Base-by-base conservation (phyloP, 92 coral and sea anemone genomes). In the Epizoanthus rinbou region DNA sequence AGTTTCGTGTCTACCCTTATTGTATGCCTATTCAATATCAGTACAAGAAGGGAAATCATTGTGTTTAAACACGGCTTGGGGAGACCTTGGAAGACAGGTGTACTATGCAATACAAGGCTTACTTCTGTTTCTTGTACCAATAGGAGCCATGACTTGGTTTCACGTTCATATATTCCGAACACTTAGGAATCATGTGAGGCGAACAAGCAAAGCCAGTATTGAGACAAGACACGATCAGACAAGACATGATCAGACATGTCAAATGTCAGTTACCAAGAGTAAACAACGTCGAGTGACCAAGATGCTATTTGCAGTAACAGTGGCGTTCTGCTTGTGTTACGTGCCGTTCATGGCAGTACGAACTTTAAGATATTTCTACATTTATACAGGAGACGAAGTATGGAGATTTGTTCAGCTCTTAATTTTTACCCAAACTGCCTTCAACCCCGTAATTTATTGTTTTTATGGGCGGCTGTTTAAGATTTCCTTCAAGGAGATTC, bases 61-160 rank as follows among this genome's bases (percentile, higher is more conserved):
- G 45, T 95, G 98, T 66, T 89, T 89, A 53, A 95, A 95, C 83
- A 85, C 80, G 19, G 75, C 88, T 53, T 93, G 94, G 91, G 91
- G 93, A 24, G 94, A 89, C 69, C 21, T 41, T 4, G 92, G 93
- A 6, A 86, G 98, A 45, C 98, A 93, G 75, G 85, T 88, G 11
- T 95, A 95, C 71, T 95, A 95, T 71, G 82, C 95, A 4, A 35
- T 93, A 7, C 98, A 95, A 80, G 98, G 94, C 8, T 83, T 85
- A 4, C 21, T 88, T 0, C 80, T 95, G 0, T 95, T 95, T 75
- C 80, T 95, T 10, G 59, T 86, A 0, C 98, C 98, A 0, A 45
- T 93, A 3, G 64, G 70, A 1, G 84, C 89, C 69, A 93, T 95
- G 98, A 80, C 74, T 18, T 89, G 88, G 23, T 86, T 98, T 1